A percentile compares a stretch with the other conserved stretches of the same genome.
phyloP scores from a whole-genome alignment of 2,113 vertebrate species.

The Notarius quadriscutis region DNA sequence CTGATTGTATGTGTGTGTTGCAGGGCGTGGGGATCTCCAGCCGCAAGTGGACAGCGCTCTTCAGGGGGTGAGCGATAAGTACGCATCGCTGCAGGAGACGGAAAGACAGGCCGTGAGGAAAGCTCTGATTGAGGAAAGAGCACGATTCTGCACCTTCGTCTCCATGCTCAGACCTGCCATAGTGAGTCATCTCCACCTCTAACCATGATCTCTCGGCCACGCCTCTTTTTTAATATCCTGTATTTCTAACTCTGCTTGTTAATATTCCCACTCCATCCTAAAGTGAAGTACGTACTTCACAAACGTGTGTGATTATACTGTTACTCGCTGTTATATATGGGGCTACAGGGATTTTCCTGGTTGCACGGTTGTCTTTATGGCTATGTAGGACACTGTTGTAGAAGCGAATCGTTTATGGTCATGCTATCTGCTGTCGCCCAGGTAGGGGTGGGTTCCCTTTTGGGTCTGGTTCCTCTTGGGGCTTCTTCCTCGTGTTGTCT shows the following conservation, averaged over 20 bases:
- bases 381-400: too few relatives aligned
- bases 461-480: too few relatives aligned
- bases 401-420: too few relatives aligned
- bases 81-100: conserved; percentile 87
- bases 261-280: neutral
- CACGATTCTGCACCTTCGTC: conserved; percentile 87
- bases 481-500: too few relatives aligned
- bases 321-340: neutral
- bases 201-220: neutral
- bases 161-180: conserved; percentile 89
- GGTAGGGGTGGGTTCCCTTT: too few relatives aligned
- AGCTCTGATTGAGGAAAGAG: conserved; percentile 77
- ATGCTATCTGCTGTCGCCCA: too few relatives aligned
- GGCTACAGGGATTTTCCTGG: neutral
- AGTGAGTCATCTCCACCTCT: conserved; percentile 70
- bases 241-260: neutral
- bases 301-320: neutral
- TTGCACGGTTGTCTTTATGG: too few relatives aligned
- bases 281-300: neutral
- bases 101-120: conserved; percentile 69
- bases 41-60: conserved; percentile 89
- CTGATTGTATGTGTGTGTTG: conserved; percentile 44
- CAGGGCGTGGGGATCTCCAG: conserved; percentile 90
- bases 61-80: conserved; percentile 90
- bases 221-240: neutral